These are phyloP conservation scores for Tetranychus piercei DNA, from an alignment of 2,888 invertebrate genomes.

Conservation along the genomic window DNA sequence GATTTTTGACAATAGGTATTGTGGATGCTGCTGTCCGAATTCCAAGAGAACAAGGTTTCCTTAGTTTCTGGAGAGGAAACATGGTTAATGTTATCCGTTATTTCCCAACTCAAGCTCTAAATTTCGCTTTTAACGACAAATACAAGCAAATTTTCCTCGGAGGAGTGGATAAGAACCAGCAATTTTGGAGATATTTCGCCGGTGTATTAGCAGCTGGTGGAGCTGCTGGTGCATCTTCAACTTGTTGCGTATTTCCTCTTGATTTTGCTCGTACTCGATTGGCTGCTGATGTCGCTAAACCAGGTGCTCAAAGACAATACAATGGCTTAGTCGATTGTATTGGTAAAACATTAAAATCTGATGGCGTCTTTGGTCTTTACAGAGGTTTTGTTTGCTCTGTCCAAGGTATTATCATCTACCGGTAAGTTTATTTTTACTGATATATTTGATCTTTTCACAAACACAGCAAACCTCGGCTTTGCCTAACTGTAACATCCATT, in stretches of 20 bases:
- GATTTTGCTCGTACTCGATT: slow-evolving; percentile 84
- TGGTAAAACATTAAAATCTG: slow-evolving; percentile 53
- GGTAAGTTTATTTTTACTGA: not conserved
- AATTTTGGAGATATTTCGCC: slow-evolving; percentile 68
- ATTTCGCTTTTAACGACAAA: slow-evolving; percentile 87
- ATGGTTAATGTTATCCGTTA: slow-evolving; percentile 81
- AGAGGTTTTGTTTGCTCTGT: slow-evolving; percentile 41
- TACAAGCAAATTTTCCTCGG: slow-evolving; percentile 69
- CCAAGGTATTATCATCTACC: slow-evolving; percentile 51
- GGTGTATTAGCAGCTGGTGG: slow-evolving; percentile 82
- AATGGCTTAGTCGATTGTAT: slow-evolving; percentile 71
- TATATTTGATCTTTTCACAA: too few relatives aligned
- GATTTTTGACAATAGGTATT: slow-evolving; percentile 41
- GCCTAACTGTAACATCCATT: too few relatives aligned
- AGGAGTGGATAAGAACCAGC: slow-evolving; percentile 66
- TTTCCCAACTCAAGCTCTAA: slow-evolving; percentile 81
- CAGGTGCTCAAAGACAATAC: slow-evolving; percentile 57
- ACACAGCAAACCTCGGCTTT: too few relatives aligned
- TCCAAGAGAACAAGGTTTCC: slow-evolving; percentile 64
- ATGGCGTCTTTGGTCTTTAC: slow-evolving; percentile 68
- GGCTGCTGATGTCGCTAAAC: slow-evolving; percentile 69
- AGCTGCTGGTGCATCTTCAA: slow-evolving; percentile 79
- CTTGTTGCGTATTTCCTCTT: slow-evolving; percentile 82
- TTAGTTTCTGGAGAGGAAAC: slow-evolving; percentile 80
- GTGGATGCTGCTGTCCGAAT: slow-evolving; percentile 64